Conservation (phyloP, 1,140 invertebrate species). For the Musca domestica region DNA sequence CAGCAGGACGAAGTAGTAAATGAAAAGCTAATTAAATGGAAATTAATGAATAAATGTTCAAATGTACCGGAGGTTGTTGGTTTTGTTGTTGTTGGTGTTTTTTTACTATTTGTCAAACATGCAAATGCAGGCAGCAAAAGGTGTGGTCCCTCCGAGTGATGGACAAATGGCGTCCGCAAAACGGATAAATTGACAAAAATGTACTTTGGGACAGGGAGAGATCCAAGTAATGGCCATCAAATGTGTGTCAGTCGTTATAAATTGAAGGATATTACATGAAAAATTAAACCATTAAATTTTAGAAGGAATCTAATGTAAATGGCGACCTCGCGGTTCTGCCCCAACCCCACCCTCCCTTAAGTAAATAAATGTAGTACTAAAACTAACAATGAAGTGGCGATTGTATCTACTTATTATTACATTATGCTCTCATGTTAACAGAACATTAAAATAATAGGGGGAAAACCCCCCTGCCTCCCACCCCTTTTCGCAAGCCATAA, state of each 20-base stretch:
- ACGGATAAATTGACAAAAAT: slow-evolving; percentile 20
- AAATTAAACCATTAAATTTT: no score
- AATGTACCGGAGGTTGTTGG: neutral
- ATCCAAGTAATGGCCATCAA: neutral
- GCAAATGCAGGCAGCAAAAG: slow-evolving; percentile 13
- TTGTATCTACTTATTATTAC: neutral
- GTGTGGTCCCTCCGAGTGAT: neutral
- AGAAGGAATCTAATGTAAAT: no score
- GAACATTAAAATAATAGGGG: neutral
- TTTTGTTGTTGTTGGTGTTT: neutral
- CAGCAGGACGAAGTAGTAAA: no score
- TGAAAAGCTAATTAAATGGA: no score
- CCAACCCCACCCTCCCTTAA: neutral
- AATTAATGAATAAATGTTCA: no score
- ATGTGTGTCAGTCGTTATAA: slow-evolving; percentile 13
- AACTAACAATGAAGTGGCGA: slow-evolving; percentile 31
- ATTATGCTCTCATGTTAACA: neutral
- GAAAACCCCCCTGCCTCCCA: neutral
- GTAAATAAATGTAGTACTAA: slow-evolving; percentile 36
- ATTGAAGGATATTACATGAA: slow-evolving; percentile 18
- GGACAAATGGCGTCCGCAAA: neutral
- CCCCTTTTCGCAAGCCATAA: no score
- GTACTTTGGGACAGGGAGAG: neutral
- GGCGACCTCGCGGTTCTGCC: slow-evolving; percentile 23
- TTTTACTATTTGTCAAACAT: slow-evolving; percentile 16